Base-by-base conservation (phyloP, 2,113 vertebrate genomes). In the Dasyornis broadbenti region DNA sequence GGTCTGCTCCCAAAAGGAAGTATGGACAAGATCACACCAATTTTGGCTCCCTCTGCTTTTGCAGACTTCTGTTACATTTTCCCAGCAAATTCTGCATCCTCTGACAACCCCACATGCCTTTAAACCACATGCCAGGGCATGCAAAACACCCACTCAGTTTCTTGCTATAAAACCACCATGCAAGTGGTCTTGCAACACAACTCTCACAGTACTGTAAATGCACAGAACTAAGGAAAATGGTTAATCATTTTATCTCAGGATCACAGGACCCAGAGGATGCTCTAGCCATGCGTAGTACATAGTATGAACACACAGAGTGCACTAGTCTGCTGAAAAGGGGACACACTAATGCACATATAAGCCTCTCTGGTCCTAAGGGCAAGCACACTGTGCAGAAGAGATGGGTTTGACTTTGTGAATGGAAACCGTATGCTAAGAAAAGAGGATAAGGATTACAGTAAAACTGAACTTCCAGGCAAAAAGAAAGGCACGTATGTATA, bases 101-200 rank as follows among this genome's bases (percentile, higher is more conserved):
- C 82, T 93, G 63, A 95, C 85, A 96, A 88, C 66, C 66, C 53
- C 40, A 72, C 57, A 72, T 42, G 66, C 87, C 70, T 93, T 71
- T 11, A 94, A 91, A 79, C 47, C 73, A 78, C 90, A 79, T 65
- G 92, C 85, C 12, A 8, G 82, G 82, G 90, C 87, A 72, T 16
- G 94, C 87, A 87, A 91, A 95, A 95, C 95, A 93, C 90, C 87
- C 87, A 89, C 94, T 68, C 87, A 56, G 61, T 23, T 96, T 89
- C 87, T 92, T 69, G 65, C 45, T 76, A 57, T n/a, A 87, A 85
- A 92, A 89, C 56, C 90, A 90, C 28, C 57, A 60, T 3, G 45
- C 66, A 88, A 88, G 70, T 49, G 59, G 90, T 66, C 95, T 83
- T 85, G 73, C 92, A 93, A 82, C 61, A 72, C 37, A 91, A 20